Percentiles rank a stretch among this genome's conserved stretches.
Conservation (phyloP, 2,797 vertebrate genomes). For the Scyliorhinus canicula region DNA sequence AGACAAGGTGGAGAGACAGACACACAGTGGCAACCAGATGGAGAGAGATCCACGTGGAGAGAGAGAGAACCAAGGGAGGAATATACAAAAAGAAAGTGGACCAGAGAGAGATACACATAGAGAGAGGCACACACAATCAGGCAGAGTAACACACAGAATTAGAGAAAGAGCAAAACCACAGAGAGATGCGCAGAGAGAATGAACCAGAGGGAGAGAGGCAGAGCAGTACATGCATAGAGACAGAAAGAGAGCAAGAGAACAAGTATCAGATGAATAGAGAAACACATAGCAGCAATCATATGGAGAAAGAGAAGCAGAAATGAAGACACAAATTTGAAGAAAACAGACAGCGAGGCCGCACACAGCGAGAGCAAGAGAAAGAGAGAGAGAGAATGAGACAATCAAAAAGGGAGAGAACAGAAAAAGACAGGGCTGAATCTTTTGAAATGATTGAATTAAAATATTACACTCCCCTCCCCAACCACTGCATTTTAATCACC, state of each 20-base stretch:
- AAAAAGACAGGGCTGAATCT: not conserved
- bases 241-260: not conserved
- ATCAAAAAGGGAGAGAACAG: not conserved
- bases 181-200: not conserved
- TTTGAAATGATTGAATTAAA: slow-evolving; percentile 29
- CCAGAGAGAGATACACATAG: not conserved
- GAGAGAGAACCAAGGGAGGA: not conserved
- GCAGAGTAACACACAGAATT: not conserved
- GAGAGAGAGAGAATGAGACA: slow-evolving; percentile 25
- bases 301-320: not conserved
- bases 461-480: not conserved
- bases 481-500: not conserved
- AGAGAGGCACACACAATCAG: not conserved
- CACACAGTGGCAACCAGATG: not conserved
- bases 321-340: slow-evolving; percentile 24
- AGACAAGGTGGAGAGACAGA: not conserved
- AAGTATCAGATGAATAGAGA: not conserved
- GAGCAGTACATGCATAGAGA: not conserved
- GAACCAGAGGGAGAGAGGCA: not conserved
- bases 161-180: not conserved
- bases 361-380: not conserved
- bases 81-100: not conserved
- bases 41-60: not conserved
- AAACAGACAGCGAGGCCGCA: not conserved
- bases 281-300: not conserved